Evolutionary conservation across 2,113 vertebrate species (phyloP), one percentile per base, ranked within the genome.

Genomic region (Phrynocephalus versicolor): DNA sequence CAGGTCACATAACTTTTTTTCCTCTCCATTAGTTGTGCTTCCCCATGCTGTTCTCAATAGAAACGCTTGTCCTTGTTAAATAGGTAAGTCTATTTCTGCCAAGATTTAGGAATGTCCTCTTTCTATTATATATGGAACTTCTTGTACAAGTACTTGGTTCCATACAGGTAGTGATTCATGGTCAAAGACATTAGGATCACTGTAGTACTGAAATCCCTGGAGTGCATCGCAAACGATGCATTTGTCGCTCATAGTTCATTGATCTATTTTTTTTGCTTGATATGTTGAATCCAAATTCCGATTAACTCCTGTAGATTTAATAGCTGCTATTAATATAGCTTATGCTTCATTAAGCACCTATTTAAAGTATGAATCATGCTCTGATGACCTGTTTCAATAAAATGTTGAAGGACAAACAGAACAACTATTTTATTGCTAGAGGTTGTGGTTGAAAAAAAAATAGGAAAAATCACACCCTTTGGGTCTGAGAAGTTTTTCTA

Each of bases 301-400:
- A 65, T 93, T 91, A 92, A 6, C 1, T 83, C 88, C 89, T 94
- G 86, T 86, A 89, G 89, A 91, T 96, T 93, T 95, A 95, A 95
- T 91, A 92, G 93, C 83, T 90, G 86, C 92, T 95, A 94, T 96
- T 97, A 96, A 95, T 95, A 95, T 83, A 93, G 89, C 88, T 94
- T 94, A 92, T 88, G 95, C 91, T 95, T 96, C 95, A 94, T 96
- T 96, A 95, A 94, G 93, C 91, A 79, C 92, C 91, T 93, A 92
- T 95, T 94, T 73, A 0, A 94, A 94, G 90, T 87, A 90, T 87
- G 90, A 94, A 92, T 51, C 25, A 10, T 7, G 79, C 83, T 95
- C 83, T 35, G 79, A 94, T 91, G 89, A 89, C 90, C 79, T 79
- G 10, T 84, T 91, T 96, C 94, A 93, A 93, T 94, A 87, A 89